Evolutionary conservation across 1,140 invertebrate genomes (phyloP), one percentile per base, ranked within the genome.

Genomic region (Oncopeltus fasciatus): DNA sequence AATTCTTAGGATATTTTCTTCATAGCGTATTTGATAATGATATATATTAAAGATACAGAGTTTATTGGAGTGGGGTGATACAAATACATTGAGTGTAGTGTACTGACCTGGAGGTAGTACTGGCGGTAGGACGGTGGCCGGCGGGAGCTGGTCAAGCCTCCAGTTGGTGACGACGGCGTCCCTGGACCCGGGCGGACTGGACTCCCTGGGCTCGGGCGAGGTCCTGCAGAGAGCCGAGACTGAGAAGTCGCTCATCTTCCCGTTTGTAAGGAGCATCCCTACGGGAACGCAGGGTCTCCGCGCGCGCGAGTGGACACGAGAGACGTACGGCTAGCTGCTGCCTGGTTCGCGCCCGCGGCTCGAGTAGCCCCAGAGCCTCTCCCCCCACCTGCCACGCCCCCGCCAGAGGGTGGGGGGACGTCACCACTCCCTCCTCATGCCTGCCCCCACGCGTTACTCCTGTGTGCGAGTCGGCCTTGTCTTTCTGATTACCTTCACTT

Each of bases 91-190:
- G n/a, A n/a, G n/a, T n/a, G n/a, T n/a, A n/a, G n/a, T n/a, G n/a
- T n/a, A n/a, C n/a, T n/a, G 31, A 38, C 21, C 49, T 2, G 49
- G 20, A 1, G 49, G 24, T 11, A 53, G 3, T 1, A 53, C 49
- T 8, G 49, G 49, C 21, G 49, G 56, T 29, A 57, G 28, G 9
- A 57, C 33, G 26, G 28, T n/a, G 1, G 56, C 27, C 27, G 56
- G 29, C 28, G 56, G 56, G 1, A 57, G 11, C 11, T n/a, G 49
- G 26, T 53, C 49, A 2, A 53, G 56, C 56, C 56, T 57, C 56
- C 56, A 57, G 56, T 29, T 57, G 56, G 56, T 57, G 28, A 57
- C 56, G 27, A 57, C 56, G 29, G 56, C 56, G 12, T 57, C 56
- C 5, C 28, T 29, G 56, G 27, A n/a, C n/a, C n/a, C n/a, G 24